These are phyloP conservation scores for Agonopterix alstromeriana DNA, from an alignment of 2,888 invertebrate species.

Conservation along the genomic window DNA sequence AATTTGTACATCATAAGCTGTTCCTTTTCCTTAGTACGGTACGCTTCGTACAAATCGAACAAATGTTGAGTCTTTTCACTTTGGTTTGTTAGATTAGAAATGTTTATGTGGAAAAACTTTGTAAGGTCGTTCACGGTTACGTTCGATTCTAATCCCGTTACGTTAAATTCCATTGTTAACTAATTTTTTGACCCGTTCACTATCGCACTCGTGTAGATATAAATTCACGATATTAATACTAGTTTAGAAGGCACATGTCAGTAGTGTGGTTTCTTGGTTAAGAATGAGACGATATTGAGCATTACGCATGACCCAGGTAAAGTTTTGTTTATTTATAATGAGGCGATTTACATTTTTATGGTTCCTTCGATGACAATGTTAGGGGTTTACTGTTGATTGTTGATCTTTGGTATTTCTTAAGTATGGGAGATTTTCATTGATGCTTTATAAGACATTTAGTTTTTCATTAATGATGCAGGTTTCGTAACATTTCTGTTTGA, in stretches of 20 bases:
- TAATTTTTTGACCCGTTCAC: neutral
- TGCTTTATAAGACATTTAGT: too few species aligned
- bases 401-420: neutral
- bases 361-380: slow-evolving; percentile 22
- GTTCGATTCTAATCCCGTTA: slow-evolving; percentile 16
- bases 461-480: too few species aligned
- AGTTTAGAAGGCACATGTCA: slow-evolving; percentile 13
- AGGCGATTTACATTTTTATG: slow-evolving; percentile 50
- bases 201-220: neutral
- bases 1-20: slow-evolving; percentile 68
- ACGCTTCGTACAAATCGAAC: slow-evolving; percentile 50
- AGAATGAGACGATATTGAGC: slow-evolving; percentile 44
- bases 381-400: neutral
- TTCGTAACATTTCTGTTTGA: too few species aligned
- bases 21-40: slow-evolving; percentile 44
- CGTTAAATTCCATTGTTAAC: neutral
- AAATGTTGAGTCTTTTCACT: slow-evolving; percentile 41
- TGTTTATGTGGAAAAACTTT: slow-evolving; percentile 34
- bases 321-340: slow-evolving; percentile 24
- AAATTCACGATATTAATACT: neutral
- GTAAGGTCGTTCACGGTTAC: slow-evolving; percentile 36
- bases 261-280: slow-evolving; percentile 31
- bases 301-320: slow-evolving; percentile 32
- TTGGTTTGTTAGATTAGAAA: slow-evolving; percentile 33
- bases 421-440: too few species aligned